These are phyloP conservation scores for Tiphia femorata DNA, from an alignment of 2,888 invertebrate genomes.

Conservation along the genomic window DNA sequence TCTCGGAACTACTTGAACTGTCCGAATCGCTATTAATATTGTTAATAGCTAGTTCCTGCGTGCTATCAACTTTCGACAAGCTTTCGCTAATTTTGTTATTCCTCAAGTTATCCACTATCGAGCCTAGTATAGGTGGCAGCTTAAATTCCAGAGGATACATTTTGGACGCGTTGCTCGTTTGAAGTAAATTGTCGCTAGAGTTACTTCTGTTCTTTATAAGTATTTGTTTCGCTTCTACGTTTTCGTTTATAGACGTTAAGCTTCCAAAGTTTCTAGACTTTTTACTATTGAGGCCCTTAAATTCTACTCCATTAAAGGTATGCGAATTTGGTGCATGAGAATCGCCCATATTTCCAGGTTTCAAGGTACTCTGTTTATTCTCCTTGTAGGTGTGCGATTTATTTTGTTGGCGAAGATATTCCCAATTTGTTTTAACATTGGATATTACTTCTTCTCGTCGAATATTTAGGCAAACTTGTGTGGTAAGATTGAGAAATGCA, in stretches of 20 bases:
- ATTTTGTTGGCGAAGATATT: conserved; percentile 79
- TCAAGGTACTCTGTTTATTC: conserved; percentile 43
- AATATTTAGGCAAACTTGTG: conserved; percentile 73
- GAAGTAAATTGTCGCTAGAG: conserved; percentile 57
- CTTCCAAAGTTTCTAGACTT: conserved; percentile 60
- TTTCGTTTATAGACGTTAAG: conserved; percentile 60
- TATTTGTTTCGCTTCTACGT: conserved; percentile 54
- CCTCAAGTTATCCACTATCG: conserved; percentile 76
- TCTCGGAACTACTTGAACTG: conserved; percentile 57
- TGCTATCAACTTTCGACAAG: conserved; percentile 9
- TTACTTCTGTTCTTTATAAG: conserved; percentile 57
- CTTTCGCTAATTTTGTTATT: conserved; percentile 49
- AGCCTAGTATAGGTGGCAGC: conserved; percentile 80
- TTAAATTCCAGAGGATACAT: conserved; percentile 65
- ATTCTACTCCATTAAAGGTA: conserved; percentile 47
- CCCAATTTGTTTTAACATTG: conserved; percentile 90
- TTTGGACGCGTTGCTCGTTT: conserved; percentile 44
- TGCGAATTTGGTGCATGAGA: conserved; percentile 51
- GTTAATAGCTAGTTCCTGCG: conserved; percentile 26
- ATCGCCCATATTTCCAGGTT: conserved; percentile 48
- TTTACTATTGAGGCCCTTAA: conserved; percentile 50
- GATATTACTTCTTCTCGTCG: conserved; percentile 87
- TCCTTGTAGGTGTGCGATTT: conserved; percentile 70
- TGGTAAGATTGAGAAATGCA: conserved; percentile 76
- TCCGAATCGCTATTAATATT: conserved; percentile 57